These are phyloP conservation scores for Pantala flavescens DNA, from an alignment of 1,140 invertebrate species.

Conservation along the genomic window DNA sequence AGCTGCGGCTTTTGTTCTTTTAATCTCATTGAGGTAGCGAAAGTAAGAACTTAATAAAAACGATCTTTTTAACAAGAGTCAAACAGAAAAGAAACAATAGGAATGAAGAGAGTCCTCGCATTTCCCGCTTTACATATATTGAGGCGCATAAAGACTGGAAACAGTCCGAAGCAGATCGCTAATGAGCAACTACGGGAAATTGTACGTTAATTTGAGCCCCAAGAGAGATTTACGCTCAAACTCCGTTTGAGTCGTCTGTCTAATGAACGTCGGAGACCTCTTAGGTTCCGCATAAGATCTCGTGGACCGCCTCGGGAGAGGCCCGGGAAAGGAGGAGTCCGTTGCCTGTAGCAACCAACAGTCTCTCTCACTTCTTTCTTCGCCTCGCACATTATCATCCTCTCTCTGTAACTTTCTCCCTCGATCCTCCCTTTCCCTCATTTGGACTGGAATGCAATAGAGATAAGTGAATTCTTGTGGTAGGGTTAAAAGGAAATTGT, in stretches of 20 bases:
- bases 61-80: too few species aligned
- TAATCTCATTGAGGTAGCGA: too few species aligned
- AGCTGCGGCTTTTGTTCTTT: too few species aligned
- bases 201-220: neutral
- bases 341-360: neutral
- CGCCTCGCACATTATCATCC: neutral
- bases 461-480: slow-evolving; percentile 6
- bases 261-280: neutral
- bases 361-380: neutral
- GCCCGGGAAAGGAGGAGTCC: neutral
- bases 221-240: neutral
- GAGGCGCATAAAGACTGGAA: too few species aligned
- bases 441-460: neutral
- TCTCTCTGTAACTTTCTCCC: neutral
- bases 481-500: slow-evolving; percentile 6
- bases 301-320: neutral
- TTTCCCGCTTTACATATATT: too few species aligned
- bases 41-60: too few species aligned
- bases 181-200: neutral
- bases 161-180: neutral
- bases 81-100: too few species aligned
- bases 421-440: neutral
- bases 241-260: neutral
- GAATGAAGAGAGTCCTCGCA: too few species aligned
- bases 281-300: neutral